Conservation (phyloP, 2,888 invertebrate genomes). For the Pristionchus maxplancki region DNA sequence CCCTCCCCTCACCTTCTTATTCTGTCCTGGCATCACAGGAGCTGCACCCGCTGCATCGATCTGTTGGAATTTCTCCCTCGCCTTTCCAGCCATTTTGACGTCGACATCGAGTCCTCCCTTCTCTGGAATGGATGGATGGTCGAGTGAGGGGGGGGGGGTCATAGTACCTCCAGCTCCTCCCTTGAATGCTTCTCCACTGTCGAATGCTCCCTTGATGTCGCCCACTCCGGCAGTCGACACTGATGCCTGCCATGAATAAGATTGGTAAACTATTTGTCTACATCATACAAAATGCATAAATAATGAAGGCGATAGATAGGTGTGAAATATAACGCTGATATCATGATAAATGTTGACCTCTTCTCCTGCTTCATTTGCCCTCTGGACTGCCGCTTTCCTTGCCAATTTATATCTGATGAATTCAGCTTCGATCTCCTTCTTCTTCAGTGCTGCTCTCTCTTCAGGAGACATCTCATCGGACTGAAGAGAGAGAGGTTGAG, state of each 20-base stretch:
- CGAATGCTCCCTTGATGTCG: slow-evolving; percentile 68
- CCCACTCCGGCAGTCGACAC: slow-evolving; percentile 53
- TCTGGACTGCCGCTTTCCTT: slow-evolving; percentile 69
- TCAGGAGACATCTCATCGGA: slow-evolving; percentile 75
- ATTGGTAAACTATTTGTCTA: not conserved
- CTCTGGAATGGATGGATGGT: slow-evolving; percentile 48
- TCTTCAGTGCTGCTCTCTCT: slow-evolving; percentile 74
- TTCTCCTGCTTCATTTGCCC: slow-evolving; percentile 52
- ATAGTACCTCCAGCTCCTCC: slow-evolving; percentile 40
- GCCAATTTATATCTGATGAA: slow-evolving; percentile 76
- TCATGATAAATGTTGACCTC: not conserved
- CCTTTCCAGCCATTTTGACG: slow-evolving; percentile 84
- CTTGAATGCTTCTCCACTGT: slow-evolving; percentile 63
- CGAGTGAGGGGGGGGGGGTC: too few relatives aligned
- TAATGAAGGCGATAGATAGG: too few relatives aligned
- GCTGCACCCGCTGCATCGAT: slow-evolving; percentile 85
- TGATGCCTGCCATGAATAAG: not conserved
- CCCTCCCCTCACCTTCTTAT: slow-evolving; percentile 54
- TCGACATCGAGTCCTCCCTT: slow-evolving; percentile 71
- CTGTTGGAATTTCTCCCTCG: slow-evolving; percentile 91
- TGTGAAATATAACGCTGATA: too few relatives aligned
- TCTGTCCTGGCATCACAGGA: slow-evolving; percentile 57
- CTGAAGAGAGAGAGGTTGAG: slow-evolving; percentile 6
- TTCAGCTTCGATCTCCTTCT: slow-evolving; percentile 76
- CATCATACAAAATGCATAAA: not conserved